A percentile compares a stretch with the other conserved stretches of the same genome.
Evolutionary conservation across 2,113 vertebrate species (phyloP).

Genomic region (Callorhinus ursinus): DNA sequence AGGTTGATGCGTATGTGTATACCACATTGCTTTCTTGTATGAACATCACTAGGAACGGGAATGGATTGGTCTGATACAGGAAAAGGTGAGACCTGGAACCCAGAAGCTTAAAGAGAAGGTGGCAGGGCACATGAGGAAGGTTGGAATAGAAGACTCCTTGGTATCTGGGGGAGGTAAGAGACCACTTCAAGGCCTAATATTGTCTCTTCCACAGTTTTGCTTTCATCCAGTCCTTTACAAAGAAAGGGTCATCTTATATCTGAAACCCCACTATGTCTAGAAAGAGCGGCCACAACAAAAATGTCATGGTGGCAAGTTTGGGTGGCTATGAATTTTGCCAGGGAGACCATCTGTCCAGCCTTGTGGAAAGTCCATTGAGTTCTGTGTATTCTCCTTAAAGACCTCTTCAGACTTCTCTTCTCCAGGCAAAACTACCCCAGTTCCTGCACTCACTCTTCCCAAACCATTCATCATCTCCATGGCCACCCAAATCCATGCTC

Average conservation of each 20-base stretch:
- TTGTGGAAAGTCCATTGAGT: not conserved
- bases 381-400: not conserved
- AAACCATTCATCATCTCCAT: not conserved
- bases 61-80: not conserved
- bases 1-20: rapidly evolving
- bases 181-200: not conserved
- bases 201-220: not conserved
- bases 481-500: not conserved
- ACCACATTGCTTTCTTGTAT: not conserved
- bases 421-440: not conserved
- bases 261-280: not conserved
- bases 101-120: not conserved
- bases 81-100: not conserved
- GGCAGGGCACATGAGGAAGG: not conserved
- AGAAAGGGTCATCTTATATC: not conserved
- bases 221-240: not conserved
- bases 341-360: not conserved
- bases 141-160: not conserved
- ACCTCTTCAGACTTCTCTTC: not conserved
- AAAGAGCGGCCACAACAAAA: not conserved
- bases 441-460: not conserved
- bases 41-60: not conserved
- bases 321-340: not conserved
- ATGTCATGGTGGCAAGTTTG: not conserved
- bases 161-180: not conserved